phyloP scores from a whole-genome alignment of 2,888 invertebrate genomes.

The Cheilosia grossa region DNA sequence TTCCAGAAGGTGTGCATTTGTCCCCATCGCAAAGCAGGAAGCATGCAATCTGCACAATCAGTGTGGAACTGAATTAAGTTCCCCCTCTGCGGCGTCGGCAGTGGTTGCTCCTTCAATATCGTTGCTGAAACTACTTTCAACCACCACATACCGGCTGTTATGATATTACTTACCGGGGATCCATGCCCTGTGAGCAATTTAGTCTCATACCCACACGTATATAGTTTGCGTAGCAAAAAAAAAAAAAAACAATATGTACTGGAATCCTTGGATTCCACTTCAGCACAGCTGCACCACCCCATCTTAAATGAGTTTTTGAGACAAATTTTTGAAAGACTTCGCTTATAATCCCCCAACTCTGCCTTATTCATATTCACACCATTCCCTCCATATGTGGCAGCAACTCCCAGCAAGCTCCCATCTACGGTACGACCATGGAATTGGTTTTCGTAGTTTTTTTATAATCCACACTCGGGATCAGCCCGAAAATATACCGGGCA shows the following conservation, averaged over 20 bases:
- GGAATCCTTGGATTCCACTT: slow-evolving; percentile 22
- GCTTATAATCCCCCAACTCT: slow-evolving; percentile 32
- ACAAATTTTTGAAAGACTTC: slow-evolving; percentile 29
- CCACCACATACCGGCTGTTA: no score
- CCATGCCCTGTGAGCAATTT: not conserved
- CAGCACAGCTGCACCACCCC: slow-evolving; percentile 29
- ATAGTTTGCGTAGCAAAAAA: not conserved
- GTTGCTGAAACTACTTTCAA: no score
- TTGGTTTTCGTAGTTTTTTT: not conserved
- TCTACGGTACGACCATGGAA: not conserved
- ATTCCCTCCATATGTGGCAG: slow-evolving; percentile 36
- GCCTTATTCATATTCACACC: slow-evolving; percentile 47
- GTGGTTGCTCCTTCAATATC: no score
- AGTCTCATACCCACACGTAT: slow-evolving; percentile 1
- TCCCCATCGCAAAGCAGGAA: no score
- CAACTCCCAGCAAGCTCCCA: not conserved
- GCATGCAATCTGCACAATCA: no score
- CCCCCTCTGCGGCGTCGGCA: no score
- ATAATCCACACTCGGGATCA: slow-evolving; percentile 22
- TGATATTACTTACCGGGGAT: no score
- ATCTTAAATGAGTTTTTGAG: slow-evolving; percentile 34
- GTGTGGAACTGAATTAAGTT: no score
- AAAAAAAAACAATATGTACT: not conserved
- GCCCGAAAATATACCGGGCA: not conserved
- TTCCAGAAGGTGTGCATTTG: no score